Evolutionary conservation across 2,113 vertebrate species (phyloP).

Genomic region (Pelmatolapia mariae): DNA sequence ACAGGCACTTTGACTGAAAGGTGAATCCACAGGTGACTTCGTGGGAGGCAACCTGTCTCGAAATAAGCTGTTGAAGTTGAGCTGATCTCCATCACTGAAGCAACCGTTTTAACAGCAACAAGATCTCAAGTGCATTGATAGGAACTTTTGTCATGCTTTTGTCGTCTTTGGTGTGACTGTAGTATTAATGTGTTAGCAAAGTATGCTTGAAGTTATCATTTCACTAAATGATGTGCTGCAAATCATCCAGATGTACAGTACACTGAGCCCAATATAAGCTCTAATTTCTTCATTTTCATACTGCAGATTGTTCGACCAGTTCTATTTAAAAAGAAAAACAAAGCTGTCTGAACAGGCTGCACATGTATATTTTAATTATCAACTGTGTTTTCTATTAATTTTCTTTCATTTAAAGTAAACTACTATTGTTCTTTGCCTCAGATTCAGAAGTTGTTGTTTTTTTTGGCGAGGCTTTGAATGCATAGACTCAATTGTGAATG

Average conservation of each 20-base stretch:
- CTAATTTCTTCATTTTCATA: background rate
- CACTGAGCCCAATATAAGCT: accelerated
- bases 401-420: background rate
- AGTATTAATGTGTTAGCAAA: background rate
- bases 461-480: background rate
- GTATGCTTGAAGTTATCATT: background rate
- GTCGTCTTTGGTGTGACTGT: background rate
- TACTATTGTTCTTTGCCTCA: background rate
- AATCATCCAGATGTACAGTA: background rate
- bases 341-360: background rate
- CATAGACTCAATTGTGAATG: background rate
- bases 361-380: background rate
- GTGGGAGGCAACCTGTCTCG: background rate
- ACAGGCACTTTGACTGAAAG: background rate
- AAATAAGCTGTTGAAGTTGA: background rate
- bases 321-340: background rate
- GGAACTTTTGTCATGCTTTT: background rate
- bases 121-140: background rate
- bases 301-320: background rate
- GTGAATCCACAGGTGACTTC: background rate
- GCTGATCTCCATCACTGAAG: background rate
- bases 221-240: background rate
- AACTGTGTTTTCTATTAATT: background rate
- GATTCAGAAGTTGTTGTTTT: background rate
- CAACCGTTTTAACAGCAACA: background rate